Evolutionary conservation across 1,140 invertebrate species (phyloP).

Genomic region (Odontomachus brunneus): DNA sequence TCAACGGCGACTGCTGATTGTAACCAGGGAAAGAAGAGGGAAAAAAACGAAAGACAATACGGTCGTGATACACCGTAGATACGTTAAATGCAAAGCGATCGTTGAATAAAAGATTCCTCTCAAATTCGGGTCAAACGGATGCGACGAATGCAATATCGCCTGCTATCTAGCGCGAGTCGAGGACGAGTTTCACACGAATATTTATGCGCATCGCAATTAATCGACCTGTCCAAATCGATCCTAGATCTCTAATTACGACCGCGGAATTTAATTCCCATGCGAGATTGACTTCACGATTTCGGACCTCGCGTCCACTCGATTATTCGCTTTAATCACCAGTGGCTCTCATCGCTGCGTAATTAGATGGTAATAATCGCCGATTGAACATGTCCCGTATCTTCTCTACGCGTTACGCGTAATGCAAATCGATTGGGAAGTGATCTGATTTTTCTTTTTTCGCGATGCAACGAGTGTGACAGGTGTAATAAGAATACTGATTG

Average conservation of each 20-base stretch:
- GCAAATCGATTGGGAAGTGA: not conserved
- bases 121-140: not conserved
- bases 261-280: constrained; percentile 29
- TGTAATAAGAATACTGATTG: too few species aligned
- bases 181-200: constrained; percentile 7
- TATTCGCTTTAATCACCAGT: constrained; percentile 16
- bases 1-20: not conserved
- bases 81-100: constrained; percentile 1
- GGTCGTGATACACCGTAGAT: too few species aligned
- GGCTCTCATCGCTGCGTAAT: not conserved
- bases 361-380: constrained; percentile 11
- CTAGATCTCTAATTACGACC: constrained; percentile 16
- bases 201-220: constrained; percentile 25
- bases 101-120: constrained; percentile 45
- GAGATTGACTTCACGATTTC: constrained; percentile 19
- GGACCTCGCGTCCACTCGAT: not conserved
- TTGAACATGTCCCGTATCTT: not conserved
- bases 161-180: not conserved
- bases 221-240: not conserved
- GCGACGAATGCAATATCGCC: constrained; percentile 8
- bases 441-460: not conserved
- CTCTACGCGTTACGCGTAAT: not conserved
- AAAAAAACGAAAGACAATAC: constrained; percentile 33
- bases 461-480: too few species aligned
- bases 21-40: not conserved